Conservation (phyloP, 2,888 invertebrate genomes). For the Lagria hirta region DNA sequence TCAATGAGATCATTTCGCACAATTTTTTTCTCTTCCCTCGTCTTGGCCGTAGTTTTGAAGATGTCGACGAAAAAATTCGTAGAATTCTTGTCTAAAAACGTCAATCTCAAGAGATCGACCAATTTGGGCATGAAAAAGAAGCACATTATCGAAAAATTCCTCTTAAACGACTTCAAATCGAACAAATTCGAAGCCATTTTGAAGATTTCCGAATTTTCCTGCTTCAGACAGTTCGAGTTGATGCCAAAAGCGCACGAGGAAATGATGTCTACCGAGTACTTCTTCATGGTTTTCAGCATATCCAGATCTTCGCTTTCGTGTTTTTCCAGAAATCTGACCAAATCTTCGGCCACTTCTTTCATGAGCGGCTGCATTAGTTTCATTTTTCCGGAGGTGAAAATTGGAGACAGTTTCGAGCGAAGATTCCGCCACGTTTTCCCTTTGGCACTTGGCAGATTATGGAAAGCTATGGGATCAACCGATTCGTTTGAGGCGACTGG, state of each 20-base stretch:
- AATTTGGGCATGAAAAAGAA: conserved; percentile 35
- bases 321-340: conserved; percentile 34
- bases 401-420: conserved; percentile 57
- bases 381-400: conserved; percentile 59
- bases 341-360: conserved; percentile 47
- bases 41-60: conserved; percentile 39
- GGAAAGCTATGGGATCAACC: conserved; percentile 51
- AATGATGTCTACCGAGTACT: conserved; percentile 44
- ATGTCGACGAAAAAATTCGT: conserved; percentile 38
- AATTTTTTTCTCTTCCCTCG: conserved; percentile 31
- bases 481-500: conserved; percentile 51
- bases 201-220: conserved; percentile 44
- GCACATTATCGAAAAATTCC: conserved; percentile 30
- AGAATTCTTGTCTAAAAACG: conserved; percentile 38
- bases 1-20: conserved; percentile 60
- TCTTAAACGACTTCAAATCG: conserved; percentile 32
- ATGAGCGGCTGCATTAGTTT: conserved; percentile 57
- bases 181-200: conserved; percentile 42
- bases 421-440: conserved; percentile 58
- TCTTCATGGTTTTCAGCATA: conserved; percentile 14
- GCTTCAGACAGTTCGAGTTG: conserved; percentile 44
- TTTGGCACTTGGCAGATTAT: conserved; percentile 51
- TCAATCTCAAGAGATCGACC: conserved; percentile 36
- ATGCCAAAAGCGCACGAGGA: conserved; percentile 53
- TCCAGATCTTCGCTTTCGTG: conserved; percentile 16